Percentiles rank a stretch among this genome's conserved stretches.
Conservation (phyloP, 2,113 vertebrate species). For the Sinocyclocheilus rhinocerous region DNA sequence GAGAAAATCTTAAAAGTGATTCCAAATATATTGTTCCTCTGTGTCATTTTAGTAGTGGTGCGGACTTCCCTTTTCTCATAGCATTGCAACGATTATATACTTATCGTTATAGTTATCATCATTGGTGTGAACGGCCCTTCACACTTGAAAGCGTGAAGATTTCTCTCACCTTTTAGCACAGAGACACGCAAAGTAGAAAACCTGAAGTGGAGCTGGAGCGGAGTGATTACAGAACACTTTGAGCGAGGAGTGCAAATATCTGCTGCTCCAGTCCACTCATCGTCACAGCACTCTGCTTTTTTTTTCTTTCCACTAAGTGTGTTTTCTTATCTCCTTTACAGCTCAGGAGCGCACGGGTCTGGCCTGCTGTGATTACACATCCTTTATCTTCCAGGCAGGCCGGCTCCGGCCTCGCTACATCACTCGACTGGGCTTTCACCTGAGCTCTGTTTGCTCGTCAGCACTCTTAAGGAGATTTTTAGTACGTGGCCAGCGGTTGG, state of each 20-base stretch:
- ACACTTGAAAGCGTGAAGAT: neutral
- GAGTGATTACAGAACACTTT: neutral
- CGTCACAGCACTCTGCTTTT: neutral
- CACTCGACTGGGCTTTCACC: constrained; percentile 36
- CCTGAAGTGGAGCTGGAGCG: neutral
- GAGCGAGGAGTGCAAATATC: neutral
- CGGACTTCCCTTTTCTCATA: neutral
- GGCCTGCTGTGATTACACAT: constrained; percentile 48
- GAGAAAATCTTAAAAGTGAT: neutral
- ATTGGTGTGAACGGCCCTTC: neutral
- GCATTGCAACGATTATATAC: neutral
- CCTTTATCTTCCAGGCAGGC: constrained; percentile 47
- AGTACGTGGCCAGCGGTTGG: constrained; percentile 9
- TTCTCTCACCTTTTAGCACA: neutral
- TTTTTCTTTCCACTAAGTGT: constrained; percentile 14
- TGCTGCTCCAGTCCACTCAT: neutral
- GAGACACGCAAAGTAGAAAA: neutral
- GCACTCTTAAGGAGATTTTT: constrained; percentile 34
- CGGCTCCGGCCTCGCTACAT: constrained; percentile 35
- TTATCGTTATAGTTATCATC: neutral
- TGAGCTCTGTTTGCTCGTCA: constrained; percentile 34
- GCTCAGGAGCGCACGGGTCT: constrained; percentile 35
- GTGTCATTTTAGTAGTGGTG: neutral
- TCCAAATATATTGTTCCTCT: neutral
- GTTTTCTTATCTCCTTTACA: constrained; percentile 51